Evolutionary conservation across 2,888 invertebrate species (phyloP), one percentile per base, ranked within the genome.

Genomic region (Mechanitis messenoides): DNA sequence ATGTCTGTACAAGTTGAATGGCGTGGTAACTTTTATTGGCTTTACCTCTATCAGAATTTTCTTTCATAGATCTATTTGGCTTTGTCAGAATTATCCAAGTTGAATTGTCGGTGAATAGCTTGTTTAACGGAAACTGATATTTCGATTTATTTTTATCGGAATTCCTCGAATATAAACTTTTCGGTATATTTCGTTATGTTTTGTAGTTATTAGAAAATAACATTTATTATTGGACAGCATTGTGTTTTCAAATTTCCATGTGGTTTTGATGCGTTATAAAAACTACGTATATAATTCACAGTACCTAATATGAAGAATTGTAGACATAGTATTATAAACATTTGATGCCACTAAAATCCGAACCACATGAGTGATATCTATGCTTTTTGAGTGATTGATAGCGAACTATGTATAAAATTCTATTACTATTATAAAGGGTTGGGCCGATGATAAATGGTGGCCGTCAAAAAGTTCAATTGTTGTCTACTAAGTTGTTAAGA

Each of bases 31-130:
- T 86, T 87, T 84, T 85, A 87, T 86, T 86, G 80, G 72, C 75
- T 84, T 80, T 78, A 81, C 76, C 73, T 77, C 79, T 78, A 82
- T 75, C 76, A 66, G 82, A 85, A 74, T 85, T 85, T 84, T 77
- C 64, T 62, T 75, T 81, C 79, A 76, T 76, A 79, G 79, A 83
- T 84, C 81, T 81, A 80, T 81, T 74, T 82, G 75, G 74, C 73
- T 74, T 74, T 73, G 77, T 73, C 72, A 75, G 77, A 76, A 80
- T 81, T 77, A 82, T 73, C 73, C 70, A 76, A 81, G 76, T 81
- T 79, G 80, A 79, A 81, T 83, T 81, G 83, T 83, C 77, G 76
- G 81, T 82, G 83, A 85, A 85, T 83, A 82, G 80, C 80, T 82
- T 80, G 77, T 84, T 83, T 78, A 74, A 81, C 74, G 79, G 75